Conservation (phyloP, 2,113 vertebrate species). For the Calonectris borealis region DNA sequence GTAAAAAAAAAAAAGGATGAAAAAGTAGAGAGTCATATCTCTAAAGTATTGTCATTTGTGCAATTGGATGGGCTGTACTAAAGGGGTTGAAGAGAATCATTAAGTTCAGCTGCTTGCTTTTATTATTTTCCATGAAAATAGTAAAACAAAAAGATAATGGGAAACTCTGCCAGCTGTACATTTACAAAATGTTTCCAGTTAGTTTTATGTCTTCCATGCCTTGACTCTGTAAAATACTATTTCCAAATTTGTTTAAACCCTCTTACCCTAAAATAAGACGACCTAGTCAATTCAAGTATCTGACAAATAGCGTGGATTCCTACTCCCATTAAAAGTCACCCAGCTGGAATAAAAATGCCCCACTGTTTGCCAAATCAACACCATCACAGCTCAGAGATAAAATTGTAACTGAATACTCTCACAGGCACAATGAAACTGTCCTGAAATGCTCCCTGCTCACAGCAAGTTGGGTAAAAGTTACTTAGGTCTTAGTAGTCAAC, state of each 20-base stretch:
- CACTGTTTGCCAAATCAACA: conserved; percentile 1
- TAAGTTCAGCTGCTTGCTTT: neutral
- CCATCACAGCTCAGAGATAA: conserved; percentile 13
- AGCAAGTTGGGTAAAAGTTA: neutral
- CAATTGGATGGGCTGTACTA: neutral
- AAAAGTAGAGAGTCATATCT: neutral
- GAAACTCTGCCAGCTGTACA: neutral
- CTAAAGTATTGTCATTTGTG: neutral
- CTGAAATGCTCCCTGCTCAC: conserved; percentile 21
- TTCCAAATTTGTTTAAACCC: neutral
- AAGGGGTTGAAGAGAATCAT: neutral
- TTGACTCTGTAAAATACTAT: neutral
- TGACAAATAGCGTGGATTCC: neutral
- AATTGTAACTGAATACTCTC: conserved; percentile 8
- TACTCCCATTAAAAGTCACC: neutral
- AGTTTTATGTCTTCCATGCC: neutral
- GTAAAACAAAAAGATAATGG: neutral
- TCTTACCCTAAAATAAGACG: neutral
- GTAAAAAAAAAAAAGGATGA: neutral
- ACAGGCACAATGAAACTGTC: neutral
- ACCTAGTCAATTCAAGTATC: neutral
- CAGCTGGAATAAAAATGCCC: neutral
- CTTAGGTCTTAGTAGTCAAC: neutral
- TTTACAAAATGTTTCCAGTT: neutral
- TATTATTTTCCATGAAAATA: neutral